Base-by-base conservation (phyloP, 2,113 vertebrate genomes). In the Chlorodrepanis virens region DNA sequence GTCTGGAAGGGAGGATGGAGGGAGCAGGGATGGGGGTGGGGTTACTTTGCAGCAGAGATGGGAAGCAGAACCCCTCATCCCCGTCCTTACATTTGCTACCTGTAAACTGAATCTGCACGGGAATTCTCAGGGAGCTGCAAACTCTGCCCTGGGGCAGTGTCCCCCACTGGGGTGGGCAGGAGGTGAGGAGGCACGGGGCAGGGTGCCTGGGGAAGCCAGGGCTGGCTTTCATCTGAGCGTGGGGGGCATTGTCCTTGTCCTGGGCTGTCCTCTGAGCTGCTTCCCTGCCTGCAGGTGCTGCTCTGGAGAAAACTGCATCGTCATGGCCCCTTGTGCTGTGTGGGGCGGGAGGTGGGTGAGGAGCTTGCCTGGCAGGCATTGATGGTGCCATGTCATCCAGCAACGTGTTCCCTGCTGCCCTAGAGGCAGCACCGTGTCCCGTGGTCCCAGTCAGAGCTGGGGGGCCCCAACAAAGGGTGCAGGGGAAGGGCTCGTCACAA, bases 281-380 rank as follows among this genome's bases (percentile, higher is more conserved):
- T 63, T 61, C 78, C 47, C 49, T 8, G 22, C 65, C 65, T 3
- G 17, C 3, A 8, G 49, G 52, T 79, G 70, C 53, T 87, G 83
- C 76, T 61, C 45, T 1, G 3, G 54, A 71, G 77, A 93, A 96
- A 96, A 92, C 63, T 95, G 95, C 95, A 94, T n/a, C 0, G 79
- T 97, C 96, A 97, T 5, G 20, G 85, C 70, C 71, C 68, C 37
- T 20, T 52, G 44, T 28, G 25, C 67, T 12, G 28, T 6, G 19
- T 3, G 3, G 83, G 70, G 70, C 0, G 3, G 74, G 82, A 59
- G 54, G 42, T 2, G 6, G 44, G 29, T 2, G 5, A 74, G 52
- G 40, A 70, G 53, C 54, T 64, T 1, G 1, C 31, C 57, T 39
- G 53, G 68, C 70, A 22, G 67, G 61, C 5, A 0, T 0, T 4